Evolutionary conservation across 2,113 vertebrate genomes (phyloP), one percentile per base, ranked within the genome.

Genomic region (Pithys albifrons): DNA sequence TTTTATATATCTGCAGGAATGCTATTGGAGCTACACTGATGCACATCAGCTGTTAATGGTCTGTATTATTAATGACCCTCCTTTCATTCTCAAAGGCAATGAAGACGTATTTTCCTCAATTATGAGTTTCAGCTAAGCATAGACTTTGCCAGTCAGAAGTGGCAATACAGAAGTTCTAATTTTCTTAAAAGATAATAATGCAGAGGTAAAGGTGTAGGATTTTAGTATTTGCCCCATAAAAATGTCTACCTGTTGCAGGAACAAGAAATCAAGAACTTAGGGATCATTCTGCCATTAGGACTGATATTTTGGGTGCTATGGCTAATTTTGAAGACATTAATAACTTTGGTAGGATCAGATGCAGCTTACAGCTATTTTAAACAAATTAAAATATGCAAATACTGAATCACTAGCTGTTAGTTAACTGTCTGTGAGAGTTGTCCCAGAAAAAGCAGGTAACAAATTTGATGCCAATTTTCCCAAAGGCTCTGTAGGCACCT

Each of bases 51-150:
- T 75, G 10, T 67, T 62, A 67, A 19, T 51, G 19, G 20, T 29
- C 66, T 86, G 7, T 43, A 29, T 79, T 76, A 64, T 73, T 46
- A 82, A 45, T 52, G 22, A 72, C 20, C 20, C 89, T 88, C 28
- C 33, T 59, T 83, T 70, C 19, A 62, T 84, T 91, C 78, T 67
- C 51, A 69, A 67, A 85, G 33, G 22, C 49, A 74, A 12, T 13
- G 39, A 84, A 73, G 39, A 48, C 0, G 0, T 69, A 28, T 41
- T 81, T 80, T 19, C 9, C 39, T 89, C 52, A 48, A 3, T 51
- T 93, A 43, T 0, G 5, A 41, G 18, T 59, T 86, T 71, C 0
- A 0, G 9, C 27, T 71, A 72, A 74, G 70, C 69, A 64, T 49
- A 67, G 74, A 39, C 4, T 67, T 89, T 65, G 14, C 54, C 45